phyloP scores from a whole-genome alignment of 2,113 vertebrate genomes.

The Accipiter cooperii region DNA sequence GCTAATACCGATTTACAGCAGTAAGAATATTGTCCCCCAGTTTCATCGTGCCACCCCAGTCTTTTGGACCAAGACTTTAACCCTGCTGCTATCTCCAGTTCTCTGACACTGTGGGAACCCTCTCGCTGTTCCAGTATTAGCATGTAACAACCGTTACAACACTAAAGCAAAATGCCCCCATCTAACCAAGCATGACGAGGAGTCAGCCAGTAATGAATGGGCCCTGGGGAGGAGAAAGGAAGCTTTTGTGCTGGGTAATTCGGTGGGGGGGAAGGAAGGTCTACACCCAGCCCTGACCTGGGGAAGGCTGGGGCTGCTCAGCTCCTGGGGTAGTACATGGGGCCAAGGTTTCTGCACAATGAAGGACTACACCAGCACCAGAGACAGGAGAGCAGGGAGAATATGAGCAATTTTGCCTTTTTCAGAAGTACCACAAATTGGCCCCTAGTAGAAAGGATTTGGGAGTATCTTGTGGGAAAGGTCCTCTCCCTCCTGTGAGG shows the following conservation, averaged over 20 bases:
- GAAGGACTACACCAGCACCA: not conserved
- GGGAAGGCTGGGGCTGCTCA: not conserved
- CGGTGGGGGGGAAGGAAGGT: not conserved
- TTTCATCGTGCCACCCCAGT: not conserved
- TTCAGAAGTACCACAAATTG: not conserved
- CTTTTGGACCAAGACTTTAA: not conserved
- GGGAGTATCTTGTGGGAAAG: accelerated
- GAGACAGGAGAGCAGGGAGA: not conserved
- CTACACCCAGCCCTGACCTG: not conserved
- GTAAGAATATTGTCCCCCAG: not conserved
- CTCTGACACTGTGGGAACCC: not conserved
- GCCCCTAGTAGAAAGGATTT: not conserved
- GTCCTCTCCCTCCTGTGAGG: not conserved
- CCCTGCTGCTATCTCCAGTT: not conserved
- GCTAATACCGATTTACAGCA: not conserved
- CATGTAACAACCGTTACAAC: not conserved
- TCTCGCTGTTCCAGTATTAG: not conserved
- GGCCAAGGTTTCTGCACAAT: not conserved
- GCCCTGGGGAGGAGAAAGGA: not conserved
- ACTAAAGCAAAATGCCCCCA: not conserved
- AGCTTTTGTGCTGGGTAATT: not conserved
- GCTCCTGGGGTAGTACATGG: not conserved
- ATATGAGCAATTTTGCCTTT: not conserved
- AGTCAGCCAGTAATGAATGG: not conserved
- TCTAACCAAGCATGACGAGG: not conserved